Conservation (phyloP, 2,888 invertebrate species). For the Ophion ellenae region DNA sequence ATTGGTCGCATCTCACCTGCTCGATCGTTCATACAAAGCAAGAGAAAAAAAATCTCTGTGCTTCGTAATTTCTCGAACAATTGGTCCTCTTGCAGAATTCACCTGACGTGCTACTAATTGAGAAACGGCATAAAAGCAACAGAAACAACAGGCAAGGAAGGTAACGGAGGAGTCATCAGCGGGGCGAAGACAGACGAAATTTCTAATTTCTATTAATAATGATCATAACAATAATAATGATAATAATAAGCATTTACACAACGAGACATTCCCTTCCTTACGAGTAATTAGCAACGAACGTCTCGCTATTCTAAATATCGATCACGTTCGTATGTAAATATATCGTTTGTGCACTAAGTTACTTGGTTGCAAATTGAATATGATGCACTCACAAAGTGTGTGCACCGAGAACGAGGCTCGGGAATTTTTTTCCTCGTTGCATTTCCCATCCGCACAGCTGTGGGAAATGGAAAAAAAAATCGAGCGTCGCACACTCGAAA, state of each 20-base stretch:
- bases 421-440: neutral
- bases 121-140: slow-evolving; percentile 33
- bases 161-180: slow-evolving; percentile 24
- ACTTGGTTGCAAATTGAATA: slow-evolving; percentile 48
- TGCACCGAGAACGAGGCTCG: no score
- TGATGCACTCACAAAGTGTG: slow-evolving; percentile 17
- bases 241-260: slow-evolving; percentile 50
- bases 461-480: no score
- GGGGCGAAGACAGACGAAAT: slow-evolving; percentile 35
- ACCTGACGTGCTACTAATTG: slow-evolving; percentile 51
- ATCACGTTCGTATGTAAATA: slow-evolving; percentile 13
- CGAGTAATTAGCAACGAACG: slow-evolving; percentile 46
- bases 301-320: slow-evolving; percentile 43
- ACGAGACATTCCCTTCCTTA: slow-evolving; percentile 57
- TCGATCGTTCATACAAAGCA: slow-evolving; percentile 14
- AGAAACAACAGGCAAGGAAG: slow-evolving; percentile 19
- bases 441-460: no score
- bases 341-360: slow-evolving; percentile 51
- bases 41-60: neutral
- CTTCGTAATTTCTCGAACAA: slow-evolving; percentile 14
- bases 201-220: slow-evolving; percentile 53
- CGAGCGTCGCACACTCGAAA: no score
- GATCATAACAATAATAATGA: slow-evolving; percentile 47
- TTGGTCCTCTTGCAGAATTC: slow-evolving; percentile 22
- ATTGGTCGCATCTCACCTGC: slow-evolving; percentile 29